Evolutionary conservation across 2,888 invertebrate species (phyloP), one percentile per base, ranked within the genome.

Genomic region (Phoenoteleia sp.): DNA sequence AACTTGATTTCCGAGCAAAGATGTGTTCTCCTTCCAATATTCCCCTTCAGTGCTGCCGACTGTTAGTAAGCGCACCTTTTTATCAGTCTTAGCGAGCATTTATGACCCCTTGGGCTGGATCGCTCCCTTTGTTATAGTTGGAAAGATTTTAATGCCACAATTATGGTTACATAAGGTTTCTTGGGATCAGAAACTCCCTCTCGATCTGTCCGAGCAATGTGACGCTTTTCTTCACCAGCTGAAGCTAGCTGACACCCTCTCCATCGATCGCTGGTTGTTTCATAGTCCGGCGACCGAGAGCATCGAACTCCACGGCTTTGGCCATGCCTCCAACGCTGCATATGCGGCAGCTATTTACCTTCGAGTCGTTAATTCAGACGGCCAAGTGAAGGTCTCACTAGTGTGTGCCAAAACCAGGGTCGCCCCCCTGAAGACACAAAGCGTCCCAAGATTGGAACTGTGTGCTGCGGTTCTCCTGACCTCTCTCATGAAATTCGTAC

Each of bases 401-500:
- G 17, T 45, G 15, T 45, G 45, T 15, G 11, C 17, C 17, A 45
- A 15, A 45, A 45, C 45, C 4, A 45, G 11, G 17, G 45, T 45
- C 2, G 45, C 45, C 11, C 33, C 33, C 2, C 11, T 4, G 11
- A 33, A 33, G 11, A 33, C 33, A 11, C 33, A n/a, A n/a, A 33
- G 33, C 11, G 33, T 33, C 2, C 7, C 84, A 2, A 58, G 84
- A 13, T 54, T 85, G 3, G 86, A 86, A 54, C 33, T 87, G 4
- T 84, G 84, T 25, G 84, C 49, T 0, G 76, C 86, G 0, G 49
- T 23, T 7, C 21, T 52, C 7, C 36, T 9, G 2, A 33, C 1
- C n/a, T 25, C 7, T 25, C 39, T n/a, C n/a, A n/a, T 25, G 13
- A 13, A 23, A 15, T 23, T 62, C 5, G 33, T 11, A 2, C 5